These are phyloP conservation scores for Mesopsocus fuscifrons DNA, from an alignment of 2,888 invertebrate genomes.

Conservation along the genomic window DNA sequence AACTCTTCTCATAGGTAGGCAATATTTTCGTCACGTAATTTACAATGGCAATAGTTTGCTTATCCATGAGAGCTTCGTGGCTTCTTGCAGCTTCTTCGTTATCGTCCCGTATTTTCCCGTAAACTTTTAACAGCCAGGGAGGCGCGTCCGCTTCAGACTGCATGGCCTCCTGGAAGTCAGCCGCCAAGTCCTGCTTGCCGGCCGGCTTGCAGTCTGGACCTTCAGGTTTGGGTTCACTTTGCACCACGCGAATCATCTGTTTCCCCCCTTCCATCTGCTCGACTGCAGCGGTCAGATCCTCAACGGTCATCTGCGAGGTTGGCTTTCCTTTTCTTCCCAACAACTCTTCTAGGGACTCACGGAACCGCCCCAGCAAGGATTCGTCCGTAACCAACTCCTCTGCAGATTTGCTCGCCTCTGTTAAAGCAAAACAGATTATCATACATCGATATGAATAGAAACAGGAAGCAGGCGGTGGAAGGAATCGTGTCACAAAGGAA, in stretches of 20 bases:
- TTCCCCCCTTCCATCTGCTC: slow-evolving; percentile 1
- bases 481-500: no score
- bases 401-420: background rate
- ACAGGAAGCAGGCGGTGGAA: no score
- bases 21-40: background rate
- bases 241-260: slow-evolving; percentile 2
- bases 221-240: background rate
- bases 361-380: background rate
- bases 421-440: background rate
- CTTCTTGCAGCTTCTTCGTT: background rate
- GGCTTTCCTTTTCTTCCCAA: background rate
- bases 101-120: slow-evolving; percentile 3
- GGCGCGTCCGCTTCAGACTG: background rate
- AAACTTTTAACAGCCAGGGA: slow-evolving; percentile 1
- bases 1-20: background rate
- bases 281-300: background rate
- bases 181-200: background rate
- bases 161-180: background rate
- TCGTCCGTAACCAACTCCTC: slow-evolving; percentile 1
- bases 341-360: background rate
- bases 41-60: no score
- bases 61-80: no score
- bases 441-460: no score
- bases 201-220: no score
- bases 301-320: background rate